Conservation (phyloP, 2,797 vertebrate genomes). For the Capromys pilorides region DNA sequence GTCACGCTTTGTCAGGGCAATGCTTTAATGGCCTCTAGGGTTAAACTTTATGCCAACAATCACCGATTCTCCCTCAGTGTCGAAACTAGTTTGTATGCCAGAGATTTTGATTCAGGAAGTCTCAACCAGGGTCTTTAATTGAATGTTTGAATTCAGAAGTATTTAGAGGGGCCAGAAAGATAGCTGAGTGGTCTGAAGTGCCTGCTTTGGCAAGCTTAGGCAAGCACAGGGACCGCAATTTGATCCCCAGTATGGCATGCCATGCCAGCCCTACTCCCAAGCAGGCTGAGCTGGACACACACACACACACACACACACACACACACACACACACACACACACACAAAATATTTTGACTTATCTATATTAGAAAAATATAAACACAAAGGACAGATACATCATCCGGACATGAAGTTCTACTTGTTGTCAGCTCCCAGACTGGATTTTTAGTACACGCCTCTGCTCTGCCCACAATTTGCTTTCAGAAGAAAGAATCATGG, state of each 20-base stretch:
- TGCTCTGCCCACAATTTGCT: not conserved
- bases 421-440: not conserved
- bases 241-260: no score
- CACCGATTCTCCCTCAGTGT: not conserved
- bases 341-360: not conserved
- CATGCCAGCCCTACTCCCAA: no score
- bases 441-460: not conserved
- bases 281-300: no score
- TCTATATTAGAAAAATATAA: not conserved
- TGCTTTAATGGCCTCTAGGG: not conserved
- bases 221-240: no score
- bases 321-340: no score
- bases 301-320: no score
- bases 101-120: not conserved
- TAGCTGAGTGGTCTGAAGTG: no score
- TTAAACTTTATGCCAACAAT: not conserved
- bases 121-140: not conserved
- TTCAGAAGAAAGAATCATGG: not conserved
- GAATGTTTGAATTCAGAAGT: not conserved
- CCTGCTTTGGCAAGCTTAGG: no score
- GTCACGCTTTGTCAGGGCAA: not conserved
- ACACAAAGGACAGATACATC: not conserved
- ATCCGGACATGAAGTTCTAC: not conserved
- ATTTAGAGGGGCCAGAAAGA: no score
- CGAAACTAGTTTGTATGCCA: not conserved